phyloP scores from a whole-genome alignment of 2,797 vertebrate genomes.

The Tangara arthus region DNA sequence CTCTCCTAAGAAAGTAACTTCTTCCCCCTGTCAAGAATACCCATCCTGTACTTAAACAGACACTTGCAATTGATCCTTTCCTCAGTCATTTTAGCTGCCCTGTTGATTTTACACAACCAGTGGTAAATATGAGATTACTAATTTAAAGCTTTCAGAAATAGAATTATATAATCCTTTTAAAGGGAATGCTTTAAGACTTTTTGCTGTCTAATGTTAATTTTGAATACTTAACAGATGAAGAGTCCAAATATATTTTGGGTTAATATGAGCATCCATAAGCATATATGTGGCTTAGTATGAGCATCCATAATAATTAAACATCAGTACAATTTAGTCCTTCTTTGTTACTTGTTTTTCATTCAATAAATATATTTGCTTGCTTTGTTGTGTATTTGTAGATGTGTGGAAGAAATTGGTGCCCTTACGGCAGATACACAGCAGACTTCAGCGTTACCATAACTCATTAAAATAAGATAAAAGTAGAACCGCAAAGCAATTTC shows the following conservation, averaged over 20 bases:
- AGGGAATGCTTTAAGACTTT: not conserved
- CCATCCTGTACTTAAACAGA: not conserved
- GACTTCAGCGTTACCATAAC: slow-evolving; percentile 66
- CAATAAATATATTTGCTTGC: slow-evolving; percentile 26
- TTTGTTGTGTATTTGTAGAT: slow-evolving; percentile 36
- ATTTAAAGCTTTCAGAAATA: not conserved
- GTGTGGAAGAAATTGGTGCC: slow-evolving; percentile 40
- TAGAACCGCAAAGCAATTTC: slow-evolving; percentile 60
- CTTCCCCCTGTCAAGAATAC: not conserved
- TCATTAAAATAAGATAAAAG: slow-evolving; percentile 73
- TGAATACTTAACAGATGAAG: not conserved
- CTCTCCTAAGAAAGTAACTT: not conserved
- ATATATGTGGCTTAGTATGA: not conserved
- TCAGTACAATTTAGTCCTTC: not conserved
- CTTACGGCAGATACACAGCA: slow-evolving; percentile 52
- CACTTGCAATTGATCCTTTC: not conserved
- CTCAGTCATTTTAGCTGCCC: not conserved
- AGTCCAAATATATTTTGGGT: not conserved
- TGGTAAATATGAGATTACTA: not conserved
- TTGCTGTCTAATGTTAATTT: not conserved
- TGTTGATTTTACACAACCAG: not conserved
- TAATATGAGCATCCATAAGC: not conserved
- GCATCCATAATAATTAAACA: not conserved
- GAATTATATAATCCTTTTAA: not conserved
- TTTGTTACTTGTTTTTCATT: slow-evolving; percentile 32